Percentiles rank a stretch among this genome's conserved stretches.
These are phyloP conservation scores for Propsilocerus akamusi DNA, from an alignment of 1,140 invertebrate genomes.

Conservation along the genomic window DNA sequence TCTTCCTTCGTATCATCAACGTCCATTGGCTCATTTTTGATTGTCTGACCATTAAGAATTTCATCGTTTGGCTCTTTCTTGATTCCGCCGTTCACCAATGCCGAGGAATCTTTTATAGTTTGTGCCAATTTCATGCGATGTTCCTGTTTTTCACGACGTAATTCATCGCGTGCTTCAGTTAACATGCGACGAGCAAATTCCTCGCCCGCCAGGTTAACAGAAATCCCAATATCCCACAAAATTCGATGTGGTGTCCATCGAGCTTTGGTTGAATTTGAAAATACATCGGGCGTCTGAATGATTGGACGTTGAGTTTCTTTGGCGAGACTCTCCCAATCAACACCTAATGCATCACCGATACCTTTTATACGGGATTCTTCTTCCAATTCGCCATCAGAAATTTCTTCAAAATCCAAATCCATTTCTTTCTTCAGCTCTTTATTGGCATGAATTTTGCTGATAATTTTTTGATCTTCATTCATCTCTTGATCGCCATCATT, in stretches of 20 bases:
- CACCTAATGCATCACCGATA: constrained; percentile 71
- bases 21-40: constrained; percentile 8
- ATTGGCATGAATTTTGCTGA: constrained; percentile 13
- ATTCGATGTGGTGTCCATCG: constrained; percentile 59
- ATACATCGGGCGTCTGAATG: constrained; percentile 12
- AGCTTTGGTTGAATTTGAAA: constrained; percentile 31
- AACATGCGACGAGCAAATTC: constrained; percentile 38
- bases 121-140: constrained; percentile 6
- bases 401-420: constrained; percentile 73
- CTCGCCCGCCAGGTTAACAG: constrained; percentile 44
- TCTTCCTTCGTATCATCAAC: constrained; percentile 1
- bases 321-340: constrained; percentile 78
- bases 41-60: not conserved
- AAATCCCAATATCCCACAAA: constrained; percentile 50
- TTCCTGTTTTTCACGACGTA: constrained; percentile 12
- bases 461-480: constrained; percentile 17
- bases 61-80: constrained; percentile 9
- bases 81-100: not conserved
- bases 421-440: constrained; percentile 40
- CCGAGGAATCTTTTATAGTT: constrained; percentile 7
- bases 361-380: constrained; percentile 50
- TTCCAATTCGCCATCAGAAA: constrained; percentile 71
- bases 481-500: no score
- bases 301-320: constrained; percentile 47
- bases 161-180: constrained; percentile 17